Evolutionary conservation across 2,113 vertebrate species (phyloP).

Genomic region (cat (Felis catus)): DNA sequence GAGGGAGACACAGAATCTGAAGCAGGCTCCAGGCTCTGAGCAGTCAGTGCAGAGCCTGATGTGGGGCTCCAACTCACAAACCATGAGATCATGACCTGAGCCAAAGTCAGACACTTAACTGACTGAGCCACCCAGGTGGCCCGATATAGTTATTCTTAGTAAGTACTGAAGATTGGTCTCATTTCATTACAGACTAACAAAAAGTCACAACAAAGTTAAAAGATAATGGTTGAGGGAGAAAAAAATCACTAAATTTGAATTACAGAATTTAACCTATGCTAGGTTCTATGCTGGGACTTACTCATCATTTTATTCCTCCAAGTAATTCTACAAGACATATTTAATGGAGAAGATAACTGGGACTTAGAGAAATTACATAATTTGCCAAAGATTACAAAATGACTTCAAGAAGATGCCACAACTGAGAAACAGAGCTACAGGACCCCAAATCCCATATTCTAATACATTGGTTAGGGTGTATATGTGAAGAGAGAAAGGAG

Average conservation of each 20-base stretch:
- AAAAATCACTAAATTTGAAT: not conserved
- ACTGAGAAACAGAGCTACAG: not conserved
- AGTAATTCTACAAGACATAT: not conserved
- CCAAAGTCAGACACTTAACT: no score
- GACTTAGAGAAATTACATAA: not conserved
- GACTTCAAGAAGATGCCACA: not conserved
- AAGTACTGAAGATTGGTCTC: not conserved
- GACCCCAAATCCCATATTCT: no score
- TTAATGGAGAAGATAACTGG: not conserved
- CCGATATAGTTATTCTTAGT: not conserved
- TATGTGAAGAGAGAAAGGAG: not conserved
- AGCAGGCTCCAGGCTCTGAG: no score
- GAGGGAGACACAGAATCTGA: no score
- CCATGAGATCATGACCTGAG: no score
- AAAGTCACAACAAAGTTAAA: not conserved
- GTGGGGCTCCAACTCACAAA: no score
- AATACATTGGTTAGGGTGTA: not conserved
- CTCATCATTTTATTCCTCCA: not conserved
- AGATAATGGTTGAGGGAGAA: not conserved
- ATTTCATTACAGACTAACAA: not conserved
- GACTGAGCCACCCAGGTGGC: no score
- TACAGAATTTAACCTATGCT: not conserved
- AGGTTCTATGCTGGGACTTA: not conserved
- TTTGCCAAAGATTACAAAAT: not conserved
- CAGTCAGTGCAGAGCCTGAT: no score